phyloP scores from a whole-genome alignment of 2,797 vertebrate species.

The Amazona finschi region DNA sequence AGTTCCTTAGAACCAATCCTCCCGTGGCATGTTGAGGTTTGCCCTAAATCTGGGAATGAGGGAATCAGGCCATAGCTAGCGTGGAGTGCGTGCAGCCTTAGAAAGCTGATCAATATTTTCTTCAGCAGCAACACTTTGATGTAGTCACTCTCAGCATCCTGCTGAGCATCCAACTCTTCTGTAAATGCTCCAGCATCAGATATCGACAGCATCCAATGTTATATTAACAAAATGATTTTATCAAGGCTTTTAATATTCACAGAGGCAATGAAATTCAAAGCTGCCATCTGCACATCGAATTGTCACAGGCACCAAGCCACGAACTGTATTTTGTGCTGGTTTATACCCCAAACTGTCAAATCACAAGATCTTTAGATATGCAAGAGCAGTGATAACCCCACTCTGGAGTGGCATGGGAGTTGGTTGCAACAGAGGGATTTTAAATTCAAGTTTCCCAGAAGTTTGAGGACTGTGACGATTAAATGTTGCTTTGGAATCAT shows the following conservation, averaged over 20 bases:
- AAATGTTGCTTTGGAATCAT: background rate
- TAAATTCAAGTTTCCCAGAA: conserved; percentile 23
- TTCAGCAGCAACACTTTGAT: background rate
- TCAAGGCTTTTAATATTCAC: background rate
- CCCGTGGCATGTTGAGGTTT: background rate
- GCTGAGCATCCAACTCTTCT: background rate
- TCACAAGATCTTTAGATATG: background rate
- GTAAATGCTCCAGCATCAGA: background rate
- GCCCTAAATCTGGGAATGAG: background rate
- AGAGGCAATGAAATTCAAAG: background rate
- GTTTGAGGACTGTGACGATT: background rate
- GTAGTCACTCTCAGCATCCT: background rate
- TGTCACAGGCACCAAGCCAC: background rate
- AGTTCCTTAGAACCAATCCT: background rate
- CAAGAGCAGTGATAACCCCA: background rate
- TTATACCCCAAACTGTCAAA: background rate
- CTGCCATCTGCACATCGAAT: background rate
- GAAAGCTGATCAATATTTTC: background rate
- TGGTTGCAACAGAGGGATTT: background rate
- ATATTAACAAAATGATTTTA: background rate
- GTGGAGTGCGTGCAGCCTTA: background rate
- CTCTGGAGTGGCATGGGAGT: background rate
- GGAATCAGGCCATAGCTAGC: background rate
- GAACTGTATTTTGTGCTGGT: background rate
- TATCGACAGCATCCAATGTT: background rate